Evolutionary conservation across 2,113 vertebrate genomes (phyloP).

Genomic region (Ailurus styani): DNA sequence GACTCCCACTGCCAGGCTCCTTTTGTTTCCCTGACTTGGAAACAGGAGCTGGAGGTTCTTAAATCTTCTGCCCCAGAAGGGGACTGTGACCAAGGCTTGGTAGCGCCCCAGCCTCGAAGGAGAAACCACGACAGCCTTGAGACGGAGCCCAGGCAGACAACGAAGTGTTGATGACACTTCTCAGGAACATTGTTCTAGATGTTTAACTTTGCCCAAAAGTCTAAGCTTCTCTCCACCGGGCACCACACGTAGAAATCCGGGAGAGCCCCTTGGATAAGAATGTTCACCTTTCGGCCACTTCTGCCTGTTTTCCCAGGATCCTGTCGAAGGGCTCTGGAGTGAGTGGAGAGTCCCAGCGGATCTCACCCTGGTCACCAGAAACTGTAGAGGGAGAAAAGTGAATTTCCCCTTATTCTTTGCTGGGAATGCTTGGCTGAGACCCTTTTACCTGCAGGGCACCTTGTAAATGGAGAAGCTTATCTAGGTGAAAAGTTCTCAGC

Average conservation of each 20-base stretch:
- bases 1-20: neutral
- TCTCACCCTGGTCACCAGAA: neutral
- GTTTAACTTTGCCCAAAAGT: slow-evolving; percentile 57
- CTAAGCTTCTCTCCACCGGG: neutral
- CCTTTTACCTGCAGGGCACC: neutral
- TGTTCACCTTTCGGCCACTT: neutral
- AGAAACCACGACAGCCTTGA: slow-evolving; percentile 40
- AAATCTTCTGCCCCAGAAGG: slow-evolving; percentile 31
- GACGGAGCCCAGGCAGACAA: slow-evolving; percentile 25
- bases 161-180: slow-evolving; percentile 60
- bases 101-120: slow-evolving; percentile 1
- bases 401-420: neutral
- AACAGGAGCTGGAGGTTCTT: neutral
- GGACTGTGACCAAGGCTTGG: neutral
- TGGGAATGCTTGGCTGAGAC: neutral
- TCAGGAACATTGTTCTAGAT: slow-evolving; percentile 57
- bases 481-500: neutral
- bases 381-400: neutral
- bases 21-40: neutral
- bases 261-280: neutral
- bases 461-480: neutral
- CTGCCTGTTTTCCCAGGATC: neutral
- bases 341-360: neutral
- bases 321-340: neutral
- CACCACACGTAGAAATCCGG: neutral